Percentiles rank a stretch among this genome's conserved stretches.
phyloP scores from a whole-genome alignment of 2,113 vertebrate genomes.

The Platycercus adscitus region DNA sequence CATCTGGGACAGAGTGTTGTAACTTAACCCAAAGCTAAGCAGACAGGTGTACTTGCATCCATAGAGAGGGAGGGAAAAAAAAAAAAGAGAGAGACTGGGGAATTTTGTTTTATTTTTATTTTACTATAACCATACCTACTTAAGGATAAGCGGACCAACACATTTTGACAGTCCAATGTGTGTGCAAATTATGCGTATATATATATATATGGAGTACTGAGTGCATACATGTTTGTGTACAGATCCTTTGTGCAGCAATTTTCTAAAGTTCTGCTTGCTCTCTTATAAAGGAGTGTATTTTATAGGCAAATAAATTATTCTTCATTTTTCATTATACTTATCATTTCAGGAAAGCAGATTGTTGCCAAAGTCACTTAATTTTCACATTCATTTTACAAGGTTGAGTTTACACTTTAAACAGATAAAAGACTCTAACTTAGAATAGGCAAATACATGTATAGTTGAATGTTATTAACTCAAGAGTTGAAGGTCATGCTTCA shows the following conservation, averaged over 20 bases:
- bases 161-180: not conserved
- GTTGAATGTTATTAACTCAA: not conserved
- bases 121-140: not conserved
- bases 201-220: not conserved
- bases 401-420: not conserved
- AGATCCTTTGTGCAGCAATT: not conserved
- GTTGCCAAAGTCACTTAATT: not conserved
- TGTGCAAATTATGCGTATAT: not conserved
- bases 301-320: not conserved
- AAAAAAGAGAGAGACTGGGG: too few species aligned
- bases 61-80: not conserved
- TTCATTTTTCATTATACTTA: not conserved
- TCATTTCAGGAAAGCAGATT: not conserved
- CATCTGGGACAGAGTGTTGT: not conserved
- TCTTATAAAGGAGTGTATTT: not conserved
- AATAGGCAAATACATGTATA: not conserved
- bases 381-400: constrained; percentile 21
- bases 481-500: constrained; percentile 1
- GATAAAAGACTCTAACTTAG: constrained; percentile 11
- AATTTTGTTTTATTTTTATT: not conserved
- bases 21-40: not conserved
- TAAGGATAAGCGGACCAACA: not conserved
- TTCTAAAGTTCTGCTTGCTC: not conserved
- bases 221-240: accelerated
- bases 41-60: not conserved